Evolutionary conservation across 2,888 invertebrate genomes (phyloP), one percentile per base, ranked within the genome.

Genomic region (Macrophya annulata): DNA sequence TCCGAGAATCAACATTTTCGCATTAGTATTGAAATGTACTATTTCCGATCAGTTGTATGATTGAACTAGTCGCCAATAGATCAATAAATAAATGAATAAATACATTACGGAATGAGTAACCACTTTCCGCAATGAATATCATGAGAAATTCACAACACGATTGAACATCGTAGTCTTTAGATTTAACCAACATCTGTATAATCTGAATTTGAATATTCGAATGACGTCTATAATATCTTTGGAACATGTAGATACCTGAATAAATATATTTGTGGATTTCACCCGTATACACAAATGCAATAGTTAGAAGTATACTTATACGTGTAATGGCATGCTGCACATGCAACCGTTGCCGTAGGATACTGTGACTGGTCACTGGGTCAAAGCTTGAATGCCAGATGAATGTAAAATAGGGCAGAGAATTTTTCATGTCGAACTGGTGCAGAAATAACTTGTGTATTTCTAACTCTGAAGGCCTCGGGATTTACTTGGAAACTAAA

Each of bases 361-460:
- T 62, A 81, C 40, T 59, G 62, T 43, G 79, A 81, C 79, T 81
- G 79, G 79, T 81, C 79, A 81, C 79, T 81, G 62, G 79, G 79
- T 81, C 79, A 51, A 43, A 59, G 79, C 62, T 81, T 81, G 79
- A 81, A 81, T 81, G 62, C 79, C 79, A 59, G 59, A 59, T 59
- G 79, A 81, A 59, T 81, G 79, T 40, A 43, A 81, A 81, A 81
- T 81, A 62, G 79, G 79, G 59, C 79, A 81, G n/a, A 59, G 43
- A 21, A 81, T 81, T 81, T 81, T 81, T 62, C 62, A 43, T 25
- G 43, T 21, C 40, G 51, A 81, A 62, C 79, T 81, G 21, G 79
- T 43, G 79, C 59, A 81, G 62, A 81, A 81, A 59, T 81, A 62
- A 62, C 43, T 81, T 62, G 62, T 79, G 59, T 25, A 62, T 43